These are phyloP conservation scores for Chironomus riparius DNA, from an alignment of 2,888 invertebrate genomes.

Conservation along the genomic window DNA sequence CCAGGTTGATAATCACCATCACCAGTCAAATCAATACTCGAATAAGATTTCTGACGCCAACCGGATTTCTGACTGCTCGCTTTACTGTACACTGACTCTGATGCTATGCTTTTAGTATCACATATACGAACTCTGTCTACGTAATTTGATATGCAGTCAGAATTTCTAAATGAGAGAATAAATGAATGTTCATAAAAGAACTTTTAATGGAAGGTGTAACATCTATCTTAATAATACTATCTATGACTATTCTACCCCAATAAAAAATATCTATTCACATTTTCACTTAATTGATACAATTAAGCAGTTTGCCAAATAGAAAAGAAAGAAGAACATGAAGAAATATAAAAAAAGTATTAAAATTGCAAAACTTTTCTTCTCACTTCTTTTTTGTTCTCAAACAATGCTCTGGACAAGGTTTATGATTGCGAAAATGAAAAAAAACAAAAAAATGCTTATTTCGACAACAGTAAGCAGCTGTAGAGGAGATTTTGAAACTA, in stretches of 20 bases:
- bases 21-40: conserved; percentile 47
- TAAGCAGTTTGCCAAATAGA: background rate
- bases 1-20: conserved; percentile 6
- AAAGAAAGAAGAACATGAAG: background rate
- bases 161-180: conserved; percentile 32
- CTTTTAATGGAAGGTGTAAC: background rate
- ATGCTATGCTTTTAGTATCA: conserved; percentile 32
- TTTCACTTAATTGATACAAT: background rate
- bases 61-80: conserved; percentile 39
- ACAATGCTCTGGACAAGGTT: background rate
- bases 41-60: conserved; percentile 43
- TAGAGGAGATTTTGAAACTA: background rate
- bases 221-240: no score
- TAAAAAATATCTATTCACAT: background rate
- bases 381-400: background rate
- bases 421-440: background rate
- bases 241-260: background rate
- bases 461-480: background rate
- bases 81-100: conserved; percentile 32
- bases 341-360: background rate
- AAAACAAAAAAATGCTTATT: no score
- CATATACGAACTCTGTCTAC: conserved; percentile 42
- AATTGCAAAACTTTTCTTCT: background rate
- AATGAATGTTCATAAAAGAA: background rate
- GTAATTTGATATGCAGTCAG: conserved; percentile 41